Base-by-base conservation (phyloP, 1,140 invertebrate genomes). In the Trachymyrmex cornetzi region DNA sequence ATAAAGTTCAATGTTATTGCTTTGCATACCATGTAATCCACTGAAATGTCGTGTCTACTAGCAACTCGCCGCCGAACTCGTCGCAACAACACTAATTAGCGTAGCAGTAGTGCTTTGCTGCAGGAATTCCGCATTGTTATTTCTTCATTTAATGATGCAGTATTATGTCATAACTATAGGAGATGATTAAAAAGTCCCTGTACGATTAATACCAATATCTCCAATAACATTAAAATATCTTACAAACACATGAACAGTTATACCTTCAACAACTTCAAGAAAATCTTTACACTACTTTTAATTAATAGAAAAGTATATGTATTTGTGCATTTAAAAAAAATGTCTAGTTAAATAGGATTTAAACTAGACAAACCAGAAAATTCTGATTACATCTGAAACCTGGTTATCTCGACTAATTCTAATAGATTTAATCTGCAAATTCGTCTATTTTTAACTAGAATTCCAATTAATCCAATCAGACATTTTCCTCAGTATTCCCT, bases 51-150 rank as follows among this genome's bases (percentile, higher is more conserved):
- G 67, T 75, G 80, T 84, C 69, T 71, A 81, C 48, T n/a, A 24
- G 57, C 77, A 81, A 81, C 77, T 84, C 80, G 69, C 34, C 38
- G 55, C 34, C 24, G 55, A 84, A 84, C 80, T 84, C 80, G 55
- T 74, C 80, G 69, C 55, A 84, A 84, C 80, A 74, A 84, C n/a
- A 71, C 69, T 84, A 84, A 84, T 84, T 75, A 84, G 80, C 67
- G 61, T 67, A 61, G 55, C 22, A 34, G 53, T 44, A 34, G 53
- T 48, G 80, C 22, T 61, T 48, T 34, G 67, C 34, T 59, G 24
- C 38, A 61, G 67, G 38, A 74, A 74, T 61, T 61, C 57, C 24
- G 57, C 55, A 74, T 74, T 84, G 55, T 84, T 84, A 84, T 50
- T 84, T 72, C 53, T 82, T 84, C 55, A 61, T 50, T 61, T 61